These are phyloP conservation scores for Trachelipus rathkii DNA, from an alignment of 1,140 invertebrate genomes.

Conservation along the genomic window DNA sequence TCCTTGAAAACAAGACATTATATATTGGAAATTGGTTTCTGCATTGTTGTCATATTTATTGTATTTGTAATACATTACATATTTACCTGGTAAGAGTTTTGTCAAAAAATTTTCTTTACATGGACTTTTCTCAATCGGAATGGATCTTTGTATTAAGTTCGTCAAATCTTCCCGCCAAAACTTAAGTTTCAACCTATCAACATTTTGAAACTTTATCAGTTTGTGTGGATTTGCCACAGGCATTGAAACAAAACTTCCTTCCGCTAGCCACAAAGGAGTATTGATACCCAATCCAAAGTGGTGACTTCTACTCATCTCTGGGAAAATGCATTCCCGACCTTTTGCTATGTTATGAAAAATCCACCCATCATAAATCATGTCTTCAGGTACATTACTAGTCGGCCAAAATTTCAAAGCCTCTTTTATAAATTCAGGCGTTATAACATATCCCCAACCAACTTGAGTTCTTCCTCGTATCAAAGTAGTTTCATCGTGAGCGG, in stretches of 20 bases:
- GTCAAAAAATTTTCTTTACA: background rate
- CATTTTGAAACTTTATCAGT: background rate
- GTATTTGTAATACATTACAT: constrained; percentile 1
- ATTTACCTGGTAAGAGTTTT: background rate
- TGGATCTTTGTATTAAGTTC: background rate
- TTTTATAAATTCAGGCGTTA: constrained; percentile 10
- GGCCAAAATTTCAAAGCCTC: constrained; percentile 17
- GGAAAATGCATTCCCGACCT: constrained; percentile 17
- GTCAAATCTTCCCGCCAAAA: background rate
- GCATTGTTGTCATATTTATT: background rate
- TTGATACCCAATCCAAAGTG: constrained; percentile 27
- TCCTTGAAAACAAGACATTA: background rate
- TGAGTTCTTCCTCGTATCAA: constrained; percentile 11
- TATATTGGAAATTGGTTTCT: background rate
- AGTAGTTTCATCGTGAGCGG: background rate
- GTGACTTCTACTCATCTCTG: constrained; percentile 14
- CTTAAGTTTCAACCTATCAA: background rate
- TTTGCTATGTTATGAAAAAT: background rate
- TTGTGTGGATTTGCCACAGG: background rate
- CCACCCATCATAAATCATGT: constrained; percentile 14
- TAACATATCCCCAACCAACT: constrained; percentile 27
- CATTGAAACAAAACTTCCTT: background rate
- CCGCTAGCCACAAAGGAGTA: background rate
- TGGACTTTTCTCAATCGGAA: background rate
- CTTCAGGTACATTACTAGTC: background rate